Percentiles rank a stretch among this genome's conserved stretches.
phyloP scores from a whole-genome alignment of 1,140 invertebrate genomes.

The Melitaea cinxia region DNA sequence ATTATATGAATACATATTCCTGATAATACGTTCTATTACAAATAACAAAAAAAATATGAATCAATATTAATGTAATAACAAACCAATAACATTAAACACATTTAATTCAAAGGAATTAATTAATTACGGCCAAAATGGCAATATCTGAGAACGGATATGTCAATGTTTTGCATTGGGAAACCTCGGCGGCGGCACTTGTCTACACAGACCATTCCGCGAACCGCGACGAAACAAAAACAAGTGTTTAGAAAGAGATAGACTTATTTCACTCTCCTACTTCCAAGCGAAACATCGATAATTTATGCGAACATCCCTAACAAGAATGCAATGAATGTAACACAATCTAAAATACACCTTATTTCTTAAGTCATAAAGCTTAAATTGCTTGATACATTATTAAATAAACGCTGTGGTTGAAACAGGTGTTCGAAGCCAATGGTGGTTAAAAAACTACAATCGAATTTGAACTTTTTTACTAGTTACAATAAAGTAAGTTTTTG shows the following conservation, averaged over 20 bases:
- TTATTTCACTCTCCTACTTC: conserved; percentile 52
- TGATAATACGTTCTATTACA: no score
- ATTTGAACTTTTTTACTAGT: conserved; percentile 27
- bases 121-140: conserved; percentile 8
- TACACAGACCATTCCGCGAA: conserved; percentile 55
- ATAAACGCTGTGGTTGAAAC: conserved; percentile 75
- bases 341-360: conserved; percentile 43
- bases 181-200: conserved; percentile 49
- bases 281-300: conserved; percentile 78
- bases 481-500: conserved; percentile 33
- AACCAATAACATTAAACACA: not conserved
- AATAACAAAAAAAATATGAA: no score
- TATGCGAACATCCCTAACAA: conserved; percentile 78
- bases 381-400: conserved; percentile 40
- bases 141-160: conserved; percentile 35
- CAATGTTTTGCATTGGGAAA: conserved; percentile 38
- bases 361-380: conserved; percentile 14
- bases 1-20: no score
- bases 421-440: conserved; percentile 73
- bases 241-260: conserved; percentile 66
- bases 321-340: conserved; percentile 53
- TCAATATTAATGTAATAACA: not conserved
- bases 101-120: not conserved
- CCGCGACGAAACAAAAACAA: conserved; percentile 70
- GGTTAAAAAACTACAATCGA: conserved; percentile 20